Conservation (phyloP, 2,888 invertebrate genomes). For the Salpingus planirostris region DNA sequence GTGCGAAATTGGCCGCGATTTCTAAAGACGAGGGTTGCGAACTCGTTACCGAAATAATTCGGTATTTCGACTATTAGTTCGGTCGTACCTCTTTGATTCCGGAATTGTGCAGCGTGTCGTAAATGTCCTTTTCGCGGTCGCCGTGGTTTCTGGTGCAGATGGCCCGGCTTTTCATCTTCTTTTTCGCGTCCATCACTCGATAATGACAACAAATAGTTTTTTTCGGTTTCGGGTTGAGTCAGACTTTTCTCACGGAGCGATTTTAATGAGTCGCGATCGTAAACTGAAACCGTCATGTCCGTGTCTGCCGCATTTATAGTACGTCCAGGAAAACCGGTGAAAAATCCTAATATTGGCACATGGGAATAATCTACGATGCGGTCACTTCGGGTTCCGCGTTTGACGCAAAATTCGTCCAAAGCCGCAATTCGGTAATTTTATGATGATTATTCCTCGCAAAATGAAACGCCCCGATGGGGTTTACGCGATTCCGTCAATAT, state of each 20-base stretch:
- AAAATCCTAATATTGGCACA: no score
- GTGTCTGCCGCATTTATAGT: conserved; percentile 4
- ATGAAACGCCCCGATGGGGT: no score
- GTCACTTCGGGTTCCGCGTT: no score
- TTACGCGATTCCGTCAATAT: no score
- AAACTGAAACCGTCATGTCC: conserved; percentile 3
- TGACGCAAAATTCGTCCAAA: no score
- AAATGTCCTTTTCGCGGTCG: conserved; percentile 18
- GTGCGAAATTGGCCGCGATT: background rate
- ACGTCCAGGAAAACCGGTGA: background rate
- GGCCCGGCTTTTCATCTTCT: conserved; percentile 10
- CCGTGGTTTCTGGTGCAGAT: conserved; percentile 16
- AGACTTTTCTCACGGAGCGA: no score
- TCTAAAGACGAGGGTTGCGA: background rate
- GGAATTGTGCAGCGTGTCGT: conserved; percentile 14
- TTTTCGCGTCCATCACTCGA: conserved; percentile 3
- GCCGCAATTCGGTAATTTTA: no score
- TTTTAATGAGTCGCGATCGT: background rate
- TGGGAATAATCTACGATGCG: no score
- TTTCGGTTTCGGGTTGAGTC: no score
- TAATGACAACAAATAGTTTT: no score
- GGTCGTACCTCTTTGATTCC: conserved; percentile 14
- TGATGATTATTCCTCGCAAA: no score
- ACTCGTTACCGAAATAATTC: background rate
- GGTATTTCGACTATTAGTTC: no score